Base-by-base conservation (phyloP, 2,888 invertebrate genomes). In the Listrodromus nycthemerus region DNA sequence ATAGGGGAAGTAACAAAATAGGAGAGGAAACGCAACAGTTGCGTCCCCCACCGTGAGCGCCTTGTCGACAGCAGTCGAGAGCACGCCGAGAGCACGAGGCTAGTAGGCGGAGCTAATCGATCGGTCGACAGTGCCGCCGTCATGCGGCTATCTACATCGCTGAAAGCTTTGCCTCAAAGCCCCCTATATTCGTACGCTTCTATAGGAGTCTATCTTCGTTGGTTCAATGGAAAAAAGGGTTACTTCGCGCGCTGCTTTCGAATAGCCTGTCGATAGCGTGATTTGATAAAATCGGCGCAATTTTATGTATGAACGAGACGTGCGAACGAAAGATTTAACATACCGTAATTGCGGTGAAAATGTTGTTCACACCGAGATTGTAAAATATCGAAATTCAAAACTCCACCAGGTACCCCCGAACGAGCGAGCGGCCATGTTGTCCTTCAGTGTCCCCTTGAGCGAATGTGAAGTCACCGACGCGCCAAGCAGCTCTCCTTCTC, bases 391-490 rank as follows among this genome's bases (percentile, higher is more conserved):
- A 78, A 85, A 79, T 85, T 85, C 66, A 81, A 85, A 83, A 83
- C 66, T 67, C 75, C 74, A 83, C 55, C 81, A 71, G 58, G 81
- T 83, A 75, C 71, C 78, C 61, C 76, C 76, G 83, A 85, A 77
- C 78, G 55, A 63, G 27, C 78, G 61, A 69, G 63, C 79, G 65
- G 75, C 85, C 83, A 83, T 85, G 45, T 81, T 85, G 85, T 85
- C 85, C 85, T 85, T 85, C 85, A 78, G 65, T 74, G 80, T 85
- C 85, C 83, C 75, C 80, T 73, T 66, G 73, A 55, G 27, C 61
- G 16, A 73, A 63, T 73, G 55, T 73, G 33, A 37, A 61, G 58
- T 69, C 74, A 75, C 75, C 33, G 67, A 45, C 61, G 58, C 63
- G 58, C 30, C 41, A 71, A 19, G 24, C 69, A 58, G 13, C 55